These are phyloP conservation scores for Sabellastarte sp. DNA, from an alignment of 2,888 invertebrate species.

Conservation along the genomic window DNA sequence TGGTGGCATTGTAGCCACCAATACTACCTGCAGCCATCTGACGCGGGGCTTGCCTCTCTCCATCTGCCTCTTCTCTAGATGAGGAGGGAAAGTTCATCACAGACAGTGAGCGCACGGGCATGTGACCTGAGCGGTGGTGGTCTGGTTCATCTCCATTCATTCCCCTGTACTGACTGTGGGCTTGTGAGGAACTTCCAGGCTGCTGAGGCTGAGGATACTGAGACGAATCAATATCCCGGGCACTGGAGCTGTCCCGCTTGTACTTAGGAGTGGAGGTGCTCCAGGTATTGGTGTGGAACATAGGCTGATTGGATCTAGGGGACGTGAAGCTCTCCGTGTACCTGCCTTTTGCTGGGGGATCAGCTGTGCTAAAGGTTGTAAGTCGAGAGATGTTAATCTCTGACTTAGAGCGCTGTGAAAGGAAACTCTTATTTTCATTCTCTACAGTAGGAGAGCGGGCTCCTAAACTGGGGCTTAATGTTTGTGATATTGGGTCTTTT, in stretches of 20 bases:
- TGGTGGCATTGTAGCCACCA: constrained; percentile 4
- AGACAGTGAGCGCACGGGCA: background rate
- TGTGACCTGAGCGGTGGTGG: background rate
- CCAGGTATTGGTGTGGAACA: background rate
- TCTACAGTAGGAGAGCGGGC: constrained; percentile 4
- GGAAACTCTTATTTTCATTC: background rate
- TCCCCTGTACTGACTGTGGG: no score
- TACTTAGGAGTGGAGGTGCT: background rate
- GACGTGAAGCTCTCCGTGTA: background rate
- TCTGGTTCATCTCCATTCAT: background rate
- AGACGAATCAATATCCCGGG: background rate
- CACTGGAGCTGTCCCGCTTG: background rate
- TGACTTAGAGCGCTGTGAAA: constrained; percentile 3
- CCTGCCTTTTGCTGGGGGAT: background rate
- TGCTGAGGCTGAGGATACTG: background rate
- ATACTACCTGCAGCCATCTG: constrained; percentile 1
- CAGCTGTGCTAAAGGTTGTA: background rate
- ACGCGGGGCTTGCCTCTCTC: background rate
- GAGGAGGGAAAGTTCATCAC: background rate
- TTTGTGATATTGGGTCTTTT: background rate
- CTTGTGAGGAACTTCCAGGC: background rate
- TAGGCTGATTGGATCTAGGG: background rate
- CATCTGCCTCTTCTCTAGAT: background rate
- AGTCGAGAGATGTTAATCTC: constrained; percentile 11
- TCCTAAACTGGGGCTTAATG: constrained; percentile 6